These are phyloP conservation scores for Bryconaethiops microstoma DNA, from an alignment of 2,797 vertebrate genomes.

Conservation along the genomic window DNA sequence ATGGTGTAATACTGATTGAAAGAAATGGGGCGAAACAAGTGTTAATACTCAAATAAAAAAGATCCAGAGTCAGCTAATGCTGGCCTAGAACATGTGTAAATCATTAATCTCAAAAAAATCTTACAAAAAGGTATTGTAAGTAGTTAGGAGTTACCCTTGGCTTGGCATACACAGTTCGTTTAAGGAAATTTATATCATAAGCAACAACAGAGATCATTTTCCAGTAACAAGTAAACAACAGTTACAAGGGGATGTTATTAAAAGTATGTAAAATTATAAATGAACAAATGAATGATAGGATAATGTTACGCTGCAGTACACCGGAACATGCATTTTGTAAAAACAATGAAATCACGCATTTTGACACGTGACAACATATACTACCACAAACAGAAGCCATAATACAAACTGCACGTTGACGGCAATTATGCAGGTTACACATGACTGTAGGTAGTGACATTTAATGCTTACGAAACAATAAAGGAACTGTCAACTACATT, in stretches of 20 bases:
- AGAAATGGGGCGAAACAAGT: constrained; percentile 15
- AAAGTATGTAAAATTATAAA: too few relatives aligned
- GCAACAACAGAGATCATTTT: too few relatives aligned
- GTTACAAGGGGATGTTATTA: too few relatives aligned
- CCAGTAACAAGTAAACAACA: too few relatives aligned
- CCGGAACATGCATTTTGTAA: neutral
- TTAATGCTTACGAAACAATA: too few relatives aligned
- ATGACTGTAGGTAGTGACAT: too few relatives aligned
- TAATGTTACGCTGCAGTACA: too few relatives aligned
- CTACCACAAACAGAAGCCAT: neutral
- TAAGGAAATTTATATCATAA: neutral
- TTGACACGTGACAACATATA: neutral
- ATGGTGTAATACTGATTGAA: constrained; percentile 37
- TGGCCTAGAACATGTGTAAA: neutral
- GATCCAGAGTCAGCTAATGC: neutral
- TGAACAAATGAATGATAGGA: too few relatives aligned
- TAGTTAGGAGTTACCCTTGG: neutral
- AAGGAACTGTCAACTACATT: too few relatives aligned
- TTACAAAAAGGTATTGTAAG: neutral
- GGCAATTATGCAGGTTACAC: too few relatives aligned
- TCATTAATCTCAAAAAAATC: neutral
- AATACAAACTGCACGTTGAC: neutral
- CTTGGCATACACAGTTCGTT: neutral
- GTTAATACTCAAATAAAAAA: neutral
- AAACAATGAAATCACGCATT: neutral